A percentile compares a stretch with the other conserved stretches of the same genome.
phyloP scores from a whole-genome alignment of 2,888 invertebrate species.

The Meandrusa payeni region DNA sequence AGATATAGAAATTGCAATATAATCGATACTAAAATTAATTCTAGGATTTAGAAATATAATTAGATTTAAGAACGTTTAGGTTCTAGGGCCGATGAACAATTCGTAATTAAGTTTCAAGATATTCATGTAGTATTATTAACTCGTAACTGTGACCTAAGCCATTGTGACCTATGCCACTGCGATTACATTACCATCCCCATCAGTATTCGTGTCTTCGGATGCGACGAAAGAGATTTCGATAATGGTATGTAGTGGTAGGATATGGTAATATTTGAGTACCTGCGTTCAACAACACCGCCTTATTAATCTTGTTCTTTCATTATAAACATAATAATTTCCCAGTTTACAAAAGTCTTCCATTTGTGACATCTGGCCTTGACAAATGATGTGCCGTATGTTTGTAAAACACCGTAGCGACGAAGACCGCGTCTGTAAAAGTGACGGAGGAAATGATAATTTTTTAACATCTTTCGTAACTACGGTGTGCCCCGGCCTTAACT shows the following conservation, averaged over 20 bases:
- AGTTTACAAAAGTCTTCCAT: no score
- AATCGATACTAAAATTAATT: no score
- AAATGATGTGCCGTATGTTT: no score
- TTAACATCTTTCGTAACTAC: background rate
- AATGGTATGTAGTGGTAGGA: background rate
- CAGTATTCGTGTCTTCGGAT: background rate
- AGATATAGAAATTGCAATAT: conserved; percentile 4
- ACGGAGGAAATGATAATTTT: background rate
- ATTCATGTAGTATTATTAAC: no score
- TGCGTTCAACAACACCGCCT: conserved; percentile 13
- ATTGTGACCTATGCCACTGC: no score
- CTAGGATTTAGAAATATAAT: no score
- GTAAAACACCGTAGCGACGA: no score
- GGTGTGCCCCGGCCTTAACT: background rate
- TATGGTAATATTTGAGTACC: conserved; percentile 2
- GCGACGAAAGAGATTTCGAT: background rate
- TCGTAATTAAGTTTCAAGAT: background rate
- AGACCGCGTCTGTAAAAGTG: background rate
- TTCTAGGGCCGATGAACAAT: conserved; percentile 17
- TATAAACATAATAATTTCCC: no score
- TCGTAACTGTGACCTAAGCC: background rate
- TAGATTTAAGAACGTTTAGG: background rate
- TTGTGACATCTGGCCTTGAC: no score
- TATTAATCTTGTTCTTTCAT: background rate
- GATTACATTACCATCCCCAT: no score